Conservation (phyloP, 2,797 vertebrate species). For the Darevskia mixta region DNA sequence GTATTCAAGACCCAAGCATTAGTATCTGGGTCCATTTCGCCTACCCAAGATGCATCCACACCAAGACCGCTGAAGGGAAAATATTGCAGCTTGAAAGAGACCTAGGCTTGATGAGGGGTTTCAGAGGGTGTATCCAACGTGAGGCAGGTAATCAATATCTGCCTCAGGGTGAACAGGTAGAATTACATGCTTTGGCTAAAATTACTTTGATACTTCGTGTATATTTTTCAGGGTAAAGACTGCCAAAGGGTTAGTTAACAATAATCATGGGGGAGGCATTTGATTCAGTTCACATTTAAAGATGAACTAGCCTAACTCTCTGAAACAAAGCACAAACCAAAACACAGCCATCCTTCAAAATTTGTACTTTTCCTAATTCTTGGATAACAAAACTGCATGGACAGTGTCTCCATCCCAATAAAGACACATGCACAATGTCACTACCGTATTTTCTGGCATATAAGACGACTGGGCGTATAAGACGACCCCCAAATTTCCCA, state of each 20-base stretch:
- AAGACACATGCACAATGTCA: background rate
- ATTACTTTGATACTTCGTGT: background rate
- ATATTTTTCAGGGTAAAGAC: background rate
- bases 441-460: too few relatives aligned
- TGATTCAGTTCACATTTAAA: too few relatives aligned
- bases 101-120: too few relatives aligned
- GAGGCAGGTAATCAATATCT: background rate
- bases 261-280: too few relatives aligned
- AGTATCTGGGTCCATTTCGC: background rate
- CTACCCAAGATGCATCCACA: background rate
- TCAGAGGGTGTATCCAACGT: background rate
- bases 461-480: too few relatives aligned
- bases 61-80: background rate
- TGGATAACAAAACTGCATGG: background rate
- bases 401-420: background rate
- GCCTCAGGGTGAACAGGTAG: background rate
- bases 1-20: background rate
- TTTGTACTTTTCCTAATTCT: background rate
- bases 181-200: constrained; percentile 14
- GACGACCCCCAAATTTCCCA: too few relatives aligned
- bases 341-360: too few relatives aligned
- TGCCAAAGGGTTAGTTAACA: too few relatives aligned
- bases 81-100: background rate
- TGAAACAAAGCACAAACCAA: too few relatives aligned
- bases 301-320: too few relatives aligned